These are phyloP conservation scores for Drosophila sordidapex DNA, from an alignment of 2,888 invertebrate species.

Conservation along the genomic window DNA sequence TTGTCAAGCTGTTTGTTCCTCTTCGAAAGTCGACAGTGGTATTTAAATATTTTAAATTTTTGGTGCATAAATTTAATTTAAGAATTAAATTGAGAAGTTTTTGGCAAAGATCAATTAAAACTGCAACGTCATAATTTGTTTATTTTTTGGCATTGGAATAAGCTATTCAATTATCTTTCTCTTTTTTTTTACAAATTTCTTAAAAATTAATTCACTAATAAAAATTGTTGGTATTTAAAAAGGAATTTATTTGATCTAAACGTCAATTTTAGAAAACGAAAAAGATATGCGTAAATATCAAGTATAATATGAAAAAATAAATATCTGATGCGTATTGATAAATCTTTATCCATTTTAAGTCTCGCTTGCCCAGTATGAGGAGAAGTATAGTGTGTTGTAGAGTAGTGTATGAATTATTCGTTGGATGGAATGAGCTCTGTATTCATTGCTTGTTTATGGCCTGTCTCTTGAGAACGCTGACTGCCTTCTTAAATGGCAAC, in stretches of 20 bases:
- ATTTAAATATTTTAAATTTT: neutral
- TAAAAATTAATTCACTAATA: neutral
- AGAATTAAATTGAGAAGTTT: neutral
- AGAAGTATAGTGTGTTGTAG: neutral
- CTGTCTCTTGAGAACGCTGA: slow-evolving; percentile 44
- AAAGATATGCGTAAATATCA: neutral
- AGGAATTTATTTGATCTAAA: neutral
- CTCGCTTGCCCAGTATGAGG: neutral
- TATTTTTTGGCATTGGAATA: neutral
- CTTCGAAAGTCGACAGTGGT: neutral
- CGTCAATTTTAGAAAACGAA: neutral
- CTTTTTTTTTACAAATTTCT: neutral
- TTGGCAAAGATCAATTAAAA: neutral
- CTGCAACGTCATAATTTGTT: neutral
- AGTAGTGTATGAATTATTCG: slow-evolving; percentile 38
- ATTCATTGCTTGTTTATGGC: slow-evolving; percentile 43
- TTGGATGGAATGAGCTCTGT: neutral
- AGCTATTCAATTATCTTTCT: neutral
- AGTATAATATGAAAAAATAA: neutral
- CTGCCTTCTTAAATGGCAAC: slow-evolving; percentile 76
- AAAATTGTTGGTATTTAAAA: neutral
- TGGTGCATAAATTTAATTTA: neutral
- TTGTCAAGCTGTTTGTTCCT: slow-evolving; percentile 27
- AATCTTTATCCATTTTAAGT: neutral
- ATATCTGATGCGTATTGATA: neutral